Conservation (phyloP, 2,113 vertebrate species). For the Emydocephalus ijimae region DNA sequence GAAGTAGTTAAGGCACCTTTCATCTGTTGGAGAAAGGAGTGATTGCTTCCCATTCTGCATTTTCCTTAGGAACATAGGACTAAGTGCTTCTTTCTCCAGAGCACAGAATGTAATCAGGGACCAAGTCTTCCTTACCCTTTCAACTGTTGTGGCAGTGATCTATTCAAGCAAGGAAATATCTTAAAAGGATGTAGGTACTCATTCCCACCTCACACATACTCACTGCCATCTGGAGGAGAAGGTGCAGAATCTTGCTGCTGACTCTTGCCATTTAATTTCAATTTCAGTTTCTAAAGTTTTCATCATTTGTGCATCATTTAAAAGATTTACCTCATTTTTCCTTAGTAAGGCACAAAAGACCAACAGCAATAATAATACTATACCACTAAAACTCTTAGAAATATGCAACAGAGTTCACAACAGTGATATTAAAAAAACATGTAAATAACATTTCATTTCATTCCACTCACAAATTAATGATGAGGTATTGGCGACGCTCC, state of each 20-base stretch:
- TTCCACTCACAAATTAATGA: not conserved
- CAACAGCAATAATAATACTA: not conserved
- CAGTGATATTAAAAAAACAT: not conserved
- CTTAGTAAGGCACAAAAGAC: not conserved
- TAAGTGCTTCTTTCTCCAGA: not conserved
- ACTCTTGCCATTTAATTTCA: not conserved
- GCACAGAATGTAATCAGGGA: not conserved
- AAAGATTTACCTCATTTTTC: not conserved
- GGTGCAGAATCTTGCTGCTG: not conserved
- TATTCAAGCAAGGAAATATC: not conserved
- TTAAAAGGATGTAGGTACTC: not conserved
- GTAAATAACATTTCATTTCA: not conserved
- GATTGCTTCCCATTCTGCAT: not conserved
- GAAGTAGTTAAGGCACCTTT: not conserved
- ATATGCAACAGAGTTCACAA: not conserved
- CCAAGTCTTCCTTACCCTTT: not conserved
- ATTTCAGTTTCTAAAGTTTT: not conserved
- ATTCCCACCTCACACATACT: not conserved
- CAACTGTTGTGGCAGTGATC: not conserved
- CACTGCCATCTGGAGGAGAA: not conserved
- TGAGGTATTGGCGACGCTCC: not conserved
- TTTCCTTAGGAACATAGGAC: not conserved
- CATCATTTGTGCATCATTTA: not conserved
- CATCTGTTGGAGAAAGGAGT: not conserved
- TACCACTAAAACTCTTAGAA: not conserved